A percentile compares a stretch with the other conserved stretches of the same genome.
Conservation (phyloP, 1,140 invertebrate genomes). For the Leguminivora glycinivorella region DNA sequence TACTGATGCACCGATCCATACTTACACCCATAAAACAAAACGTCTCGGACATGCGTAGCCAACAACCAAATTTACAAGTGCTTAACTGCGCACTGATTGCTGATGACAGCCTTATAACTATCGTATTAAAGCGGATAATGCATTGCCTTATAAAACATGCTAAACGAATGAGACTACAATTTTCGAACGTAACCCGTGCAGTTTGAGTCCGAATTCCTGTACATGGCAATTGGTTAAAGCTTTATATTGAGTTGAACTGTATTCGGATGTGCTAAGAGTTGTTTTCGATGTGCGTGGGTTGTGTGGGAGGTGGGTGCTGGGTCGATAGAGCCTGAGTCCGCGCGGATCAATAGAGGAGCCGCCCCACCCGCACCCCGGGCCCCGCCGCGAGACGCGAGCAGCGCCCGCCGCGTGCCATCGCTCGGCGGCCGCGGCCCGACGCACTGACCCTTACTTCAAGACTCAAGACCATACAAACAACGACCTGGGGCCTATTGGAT, state of each 20-base stretch:
- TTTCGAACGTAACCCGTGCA: slow-evolving; percentile 54
- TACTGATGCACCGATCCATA: slow-evolving; percentile 23
- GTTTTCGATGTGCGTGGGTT: slow-evolving; percentile 47
- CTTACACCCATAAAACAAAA: slow-evolving; percentile 44
- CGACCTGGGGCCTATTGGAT: too few species aligned
- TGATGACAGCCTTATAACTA: slow-evolving; percentile 62
- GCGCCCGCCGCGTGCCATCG: slow-evolving; percentile 55
- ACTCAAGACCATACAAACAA: slow-evolving; percentile 15
- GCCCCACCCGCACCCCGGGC: too few species aligned
- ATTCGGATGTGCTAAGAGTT: slow-evolving; percentile 48
- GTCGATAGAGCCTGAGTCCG: slow-evolving; percentile 65
- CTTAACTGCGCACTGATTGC: slow-evolving; percentile 48
- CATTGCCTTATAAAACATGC: slow-evolving; percentile 43
- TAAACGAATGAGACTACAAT: slow-evolving; percentile 40
- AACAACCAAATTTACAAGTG: slow-evolving; percentile 49
- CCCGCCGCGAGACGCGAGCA: slow-evolving; percentile 41
- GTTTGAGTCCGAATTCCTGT: slow-evolving; percentile 66
- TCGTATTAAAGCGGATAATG: slow-evolving; percentile 66
- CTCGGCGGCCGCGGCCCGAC: too few species aligned
- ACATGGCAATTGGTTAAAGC: background rate
- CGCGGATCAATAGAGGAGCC: slow-evolving; percentile 66
- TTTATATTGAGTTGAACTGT: background rate
- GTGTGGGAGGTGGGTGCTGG: slow-evolving; percentile 51
- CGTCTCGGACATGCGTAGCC: slow-evolving; percentile 69
- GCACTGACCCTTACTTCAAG: slow-evolving; percentile 9